These are phyloP conservation scores for Chionis minor DNA, from an alignment of 2,113 vertebrate genomes.

Conservation along the genomic window DNA sequence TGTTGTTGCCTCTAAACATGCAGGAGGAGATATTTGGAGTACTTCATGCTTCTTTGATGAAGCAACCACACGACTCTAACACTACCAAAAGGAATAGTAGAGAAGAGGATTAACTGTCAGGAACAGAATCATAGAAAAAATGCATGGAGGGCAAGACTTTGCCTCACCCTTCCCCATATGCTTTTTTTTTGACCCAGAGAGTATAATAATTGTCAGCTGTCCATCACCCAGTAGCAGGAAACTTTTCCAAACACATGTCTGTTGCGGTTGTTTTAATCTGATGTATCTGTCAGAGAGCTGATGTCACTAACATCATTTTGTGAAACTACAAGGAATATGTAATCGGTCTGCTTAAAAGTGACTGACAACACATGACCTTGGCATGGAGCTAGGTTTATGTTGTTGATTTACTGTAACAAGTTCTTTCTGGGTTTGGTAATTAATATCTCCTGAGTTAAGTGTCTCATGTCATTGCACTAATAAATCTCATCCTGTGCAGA, in stretches of 20 bases:
- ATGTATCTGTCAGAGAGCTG: not conserved
- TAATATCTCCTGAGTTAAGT: constrained; percentile 16
- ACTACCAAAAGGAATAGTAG: not conserved
- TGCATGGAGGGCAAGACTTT: not conserved
- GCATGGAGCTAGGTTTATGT: not conserved
- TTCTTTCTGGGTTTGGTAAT: constrained; percentile 14
- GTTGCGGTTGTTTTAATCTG: not conserved
- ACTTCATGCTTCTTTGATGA: not conserved
- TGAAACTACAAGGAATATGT: not conserved
- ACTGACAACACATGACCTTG: accelerated
- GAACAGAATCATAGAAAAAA: not conserved
- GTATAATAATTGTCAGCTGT: not conserved
- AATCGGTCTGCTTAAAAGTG: not conserved
- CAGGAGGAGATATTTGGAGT: not conserved
- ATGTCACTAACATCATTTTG: not conserved
- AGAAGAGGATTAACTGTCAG: not conserved
- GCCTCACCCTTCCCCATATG: not conserved
- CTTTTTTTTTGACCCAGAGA: not conserved
- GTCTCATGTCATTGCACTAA: not conserved
- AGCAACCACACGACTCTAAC: not conserved
- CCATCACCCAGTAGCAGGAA: not conserved
- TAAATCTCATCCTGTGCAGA: constrained; percentile 22
- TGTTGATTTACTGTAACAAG: not conserved
- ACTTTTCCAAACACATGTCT: not conserved
- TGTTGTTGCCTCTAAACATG: not conserved